A percentile compares a stretch with the other conserved stretches of the same genome.
Conservation (phyloP, 2,888 invertebrate genomes). For the Eumacrocentrus americanus region DNA sequence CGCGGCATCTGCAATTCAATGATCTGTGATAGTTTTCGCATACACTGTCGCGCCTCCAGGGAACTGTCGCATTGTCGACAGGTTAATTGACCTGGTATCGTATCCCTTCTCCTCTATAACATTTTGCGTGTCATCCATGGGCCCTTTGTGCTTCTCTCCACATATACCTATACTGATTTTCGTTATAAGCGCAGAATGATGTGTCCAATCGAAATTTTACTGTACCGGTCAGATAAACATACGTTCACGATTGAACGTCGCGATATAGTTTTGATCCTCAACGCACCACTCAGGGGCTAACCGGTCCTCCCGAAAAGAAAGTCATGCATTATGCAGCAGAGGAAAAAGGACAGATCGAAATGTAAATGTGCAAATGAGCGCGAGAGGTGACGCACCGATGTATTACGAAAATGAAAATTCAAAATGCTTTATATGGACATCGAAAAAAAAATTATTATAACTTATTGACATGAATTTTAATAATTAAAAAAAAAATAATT, state of each 20-base stretch:
- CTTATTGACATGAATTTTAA: no score
- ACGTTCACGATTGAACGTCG: neutral
- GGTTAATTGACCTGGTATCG: slow-evolving; percentile 14
- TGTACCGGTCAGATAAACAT: neutral
- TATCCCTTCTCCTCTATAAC: neutral
- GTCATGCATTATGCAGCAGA: neutral
- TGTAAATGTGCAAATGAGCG: slow-evolving; percentile 7
- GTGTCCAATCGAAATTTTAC: neutral
- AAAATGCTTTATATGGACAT: no score
- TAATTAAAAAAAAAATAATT: neutral
- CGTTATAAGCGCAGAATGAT: neutral
- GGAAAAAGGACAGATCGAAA: slow-evolving; percentile 1
- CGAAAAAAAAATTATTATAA: no score
- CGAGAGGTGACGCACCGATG: neutral
- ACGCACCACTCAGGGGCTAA: neutral
- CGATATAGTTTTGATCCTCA: neutral
- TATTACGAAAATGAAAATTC: neutral
- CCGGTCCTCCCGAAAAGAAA: slow-evolving; percentile 4
- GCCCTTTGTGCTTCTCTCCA: neutral
- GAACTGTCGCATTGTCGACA: slow-evolving; percentile 10
- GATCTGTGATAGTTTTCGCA: slow-evolving; percentile 45
- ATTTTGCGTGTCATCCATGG: slow-evolving; percentile 2
- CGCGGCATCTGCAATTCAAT: slow-evolving; percentile 50
- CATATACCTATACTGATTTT: neutral
- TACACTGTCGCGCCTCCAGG: neutral